phyloP scores from a whole-genome alignment of 2,888 invertebrate genomes.

The Venusia cambrica region DNA sequence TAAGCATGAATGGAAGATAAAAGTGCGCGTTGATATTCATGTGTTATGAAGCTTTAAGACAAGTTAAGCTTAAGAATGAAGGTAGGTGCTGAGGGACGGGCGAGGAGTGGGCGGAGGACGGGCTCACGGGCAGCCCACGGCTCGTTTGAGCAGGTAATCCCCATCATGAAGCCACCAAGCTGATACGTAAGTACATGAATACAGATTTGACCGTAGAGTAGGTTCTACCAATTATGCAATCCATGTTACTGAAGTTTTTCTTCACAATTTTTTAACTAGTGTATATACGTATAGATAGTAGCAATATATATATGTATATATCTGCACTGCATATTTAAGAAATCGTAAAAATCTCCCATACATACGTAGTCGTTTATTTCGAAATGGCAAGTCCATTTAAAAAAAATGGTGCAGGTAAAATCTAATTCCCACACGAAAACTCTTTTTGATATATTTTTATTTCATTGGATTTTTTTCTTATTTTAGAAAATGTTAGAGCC shows the following conservation, averaged over 20 bases:
- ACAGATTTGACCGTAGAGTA: constrained; percentile 9
- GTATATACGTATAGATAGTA: too few relatives aligned
- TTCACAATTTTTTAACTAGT: too few relatives aligned
- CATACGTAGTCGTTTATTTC: too few relatives aligned
- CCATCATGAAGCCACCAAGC: constrained; percentile 66
- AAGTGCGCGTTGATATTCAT: constrained; percentile 57
- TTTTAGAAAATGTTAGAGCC: too few relatives aligned
- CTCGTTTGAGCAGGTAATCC: constrained; percentile 68
- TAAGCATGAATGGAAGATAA: constrained; percentile 55
- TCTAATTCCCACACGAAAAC: too few relatives aligned
- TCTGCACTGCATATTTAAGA: too few relatives aligned
- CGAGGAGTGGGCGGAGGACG: constrained; percentile 54
- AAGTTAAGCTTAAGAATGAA: constrained; percentile 59
- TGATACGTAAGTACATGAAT: constrained; percentile 56
- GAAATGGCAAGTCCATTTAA: too few relatives aligned
- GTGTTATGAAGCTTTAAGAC: constrained; percentile 55
- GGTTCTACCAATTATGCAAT: constrained; percentile 1
- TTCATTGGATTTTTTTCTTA: too few relatives aligned
- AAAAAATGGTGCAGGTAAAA: too few relatives aligned
- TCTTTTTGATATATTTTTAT: too few relatives aligned
- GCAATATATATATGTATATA: too few relatives aligned
- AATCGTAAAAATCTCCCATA: too few relatives aligned
- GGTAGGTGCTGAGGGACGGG: constrained; percentile 52
- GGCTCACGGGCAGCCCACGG: constrained; percentile 78
- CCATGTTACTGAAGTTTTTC: constrained; percentile 32